A percentile compares a stretch with the other conserved stretches of the same genome.
These are phyloP conservation scores for Meloe dianella DNA, from an alignment of 2,888 invertebrate species.

Conservation along the genomic window DNA sequence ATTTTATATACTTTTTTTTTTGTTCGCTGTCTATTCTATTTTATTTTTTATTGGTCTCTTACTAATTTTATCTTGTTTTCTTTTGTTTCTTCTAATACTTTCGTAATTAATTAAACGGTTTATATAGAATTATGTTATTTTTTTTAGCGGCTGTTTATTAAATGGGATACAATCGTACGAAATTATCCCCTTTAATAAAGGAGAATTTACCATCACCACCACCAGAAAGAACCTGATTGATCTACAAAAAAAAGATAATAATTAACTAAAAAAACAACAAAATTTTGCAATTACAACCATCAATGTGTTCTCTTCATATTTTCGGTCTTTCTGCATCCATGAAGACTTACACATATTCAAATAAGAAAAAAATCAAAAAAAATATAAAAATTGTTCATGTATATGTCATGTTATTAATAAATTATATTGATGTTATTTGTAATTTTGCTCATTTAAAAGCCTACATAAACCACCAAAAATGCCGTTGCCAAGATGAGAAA, in stretches of 20 bases:
- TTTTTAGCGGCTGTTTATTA: constrained; percentile 2
- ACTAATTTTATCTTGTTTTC: neutral
- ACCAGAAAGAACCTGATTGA: neutral
- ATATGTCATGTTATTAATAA: constrained; percentile 34
- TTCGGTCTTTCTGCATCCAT: neutral
- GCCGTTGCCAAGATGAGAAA: too few species aligned
- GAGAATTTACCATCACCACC: neutral
- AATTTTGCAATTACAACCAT: neutral
- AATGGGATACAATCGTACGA: neutral
- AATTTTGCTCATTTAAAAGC: neutral
- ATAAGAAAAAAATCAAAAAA: neutral
- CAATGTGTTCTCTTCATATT: neutral
- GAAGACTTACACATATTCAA: neutral
- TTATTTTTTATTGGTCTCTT: neutral
- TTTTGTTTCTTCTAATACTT: neutral
- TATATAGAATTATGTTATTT: neutral
- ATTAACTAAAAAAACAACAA: neutral
- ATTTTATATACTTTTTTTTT: neutral
- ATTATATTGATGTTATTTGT: constrained; percentile 18
- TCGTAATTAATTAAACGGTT: neutral
- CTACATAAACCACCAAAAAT: too few species aligned
- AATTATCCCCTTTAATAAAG: neutral
- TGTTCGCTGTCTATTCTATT: constrained; percentile 5
- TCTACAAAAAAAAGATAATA: neutral
- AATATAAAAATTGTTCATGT: constrained; percentile 5